Percentiles rank a stretch among this genome's conserved stretches.
phyloP scores from a whole-genome alignment of 2,888 invertebrate genomes.

The Platycheirus rosarum region DNA sequence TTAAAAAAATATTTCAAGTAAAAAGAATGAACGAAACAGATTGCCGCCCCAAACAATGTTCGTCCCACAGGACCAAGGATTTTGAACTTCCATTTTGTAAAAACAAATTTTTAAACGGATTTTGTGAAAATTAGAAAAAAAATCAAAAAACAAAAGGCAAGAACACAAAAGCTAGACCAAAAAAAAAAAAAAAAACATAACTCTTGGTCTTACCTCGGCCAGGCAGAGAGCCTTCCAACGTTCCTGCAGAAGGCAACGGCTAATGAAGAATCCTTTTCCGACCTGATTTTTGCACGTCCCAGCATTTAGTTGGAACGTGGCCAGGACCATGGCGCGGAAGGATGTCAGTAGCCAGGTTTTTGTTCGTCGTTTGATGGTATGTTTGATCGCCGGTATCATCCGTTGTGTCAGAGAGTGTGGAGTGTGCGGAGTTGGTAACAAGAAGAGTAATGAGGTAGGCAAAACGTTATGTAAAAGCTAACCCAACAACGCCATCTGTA shows the following conservation, averaged over 20 bases:
- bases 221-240: slow-evolving; percentile 79
- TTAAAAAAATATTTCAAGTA: slow-evolving; percentile 34
- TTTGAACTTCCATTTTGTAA: neutral
- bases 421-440: slow-evolving; percentile 13
- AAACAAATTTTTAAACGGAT: slow-evolving; percentile 63
- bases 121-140: slow-evolving; percentile 55
- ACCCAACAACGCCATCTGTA: slow-evolving; percentile 24
- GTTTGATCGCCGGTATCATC: slow-evolving; percentile 59
- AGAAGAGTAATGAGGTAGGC: slow-evolving; percentile 1
- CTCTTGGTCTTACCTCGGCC: slow-evolving; percentile 75
- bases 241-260: slow-evolving; percentile 80
- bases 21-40: slow-evolving; percentile 13
- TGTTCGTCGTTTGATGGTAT: slow-evolving; percentile 30
- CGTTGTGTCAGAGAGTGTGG: slow-evolving; percentile 39
- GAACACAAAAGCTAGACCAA: slow-evolving; percentile 26
- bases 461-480: slow-evolving; percentile 26
- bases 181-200: slow-evolving; percentile 17
- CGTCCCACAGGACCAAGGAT: slow-evolving; percentile 39
- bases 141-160: slow-evolving; percentile 35
- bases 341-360: slow-evolving; percentile 38
- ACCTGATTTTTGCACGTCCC: slow-evolving; percentile 73
- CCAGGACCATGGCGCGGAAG: slow-evolving; percentile 10
- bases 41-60: neutral
- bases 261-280: slow-evolving; percentile 78
- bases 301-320: slow-evolving; percentile 11